Percentiles rank a stretch among this genome's conserved stretches.
Conservation (phyloP, 1,140 invertebrate species). For the Cydia fagiglandana region DNA sequence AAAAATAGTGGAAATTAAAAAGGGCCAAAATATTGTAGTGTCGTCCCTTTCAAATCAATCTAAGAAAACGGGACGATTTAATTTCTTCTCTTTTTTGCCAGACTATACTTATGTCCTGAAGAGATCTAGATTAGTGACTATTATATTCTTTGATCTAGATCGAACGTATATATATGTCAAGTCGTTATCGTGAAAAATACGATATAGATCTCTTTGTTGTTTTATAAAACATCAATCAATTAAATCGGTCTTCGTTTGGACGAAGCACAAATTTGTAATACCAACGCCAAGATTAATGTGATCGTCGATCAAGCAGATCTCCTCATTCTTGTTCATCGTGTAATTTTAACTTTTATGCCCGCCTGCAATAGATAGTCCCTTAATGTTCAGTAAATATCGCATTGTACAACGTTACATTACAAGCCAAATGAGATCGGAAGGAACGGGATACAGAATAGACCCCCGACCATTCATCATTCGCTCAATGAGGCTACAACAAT, state of each 20-base stretch:
- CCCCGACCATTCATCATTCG: conserved; percentile 66
- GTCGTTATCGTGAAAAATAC: too few species aligned
- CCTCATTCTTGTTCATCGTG: conserved; percentile 24
- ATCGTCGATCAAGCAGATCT: conserved; percentile 16
- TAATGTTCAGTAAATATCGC: conserved; percentile 51
- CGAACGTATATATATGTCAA: too few species aligned
- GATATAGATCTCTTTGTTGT: neutral
- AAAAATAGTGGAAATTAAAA: too few species aligned
- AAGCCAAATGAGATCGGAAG: conserved; percentile 66
- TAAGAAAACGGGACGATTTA: too few species aligned
- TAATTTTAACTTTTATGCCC: conserved; percentile 38
- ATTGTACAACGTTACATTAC: conserved; percentile 57
- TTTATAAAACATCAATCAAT: neutral
- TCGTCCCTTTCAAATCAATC: too few species aligned
- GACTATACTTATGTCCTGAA: too few species aligned
- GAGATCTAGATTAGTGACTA: too few species aligned
- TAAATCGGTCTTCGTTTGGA: neutral
- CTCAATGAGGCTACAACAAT: conserved; percentile 73
- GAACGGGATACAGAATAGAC: conserved; percentile 48
- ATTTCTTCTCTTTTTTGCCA: too few species aligned
- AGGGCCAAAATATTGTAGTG: too few species aligned
- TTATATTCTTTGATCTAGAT: too few species aligned
- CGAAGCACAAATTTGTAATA: neutral
- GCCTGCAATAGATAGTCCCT: conserved; percentile 38
- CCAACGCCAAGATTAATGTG: conserved; percentile 4